Evolutionary conservation across 2,888 invertebrate genomes (phyloP), one percentile per base, ranked within the genome.

Genomic region (Rapana venosa): DNA sequence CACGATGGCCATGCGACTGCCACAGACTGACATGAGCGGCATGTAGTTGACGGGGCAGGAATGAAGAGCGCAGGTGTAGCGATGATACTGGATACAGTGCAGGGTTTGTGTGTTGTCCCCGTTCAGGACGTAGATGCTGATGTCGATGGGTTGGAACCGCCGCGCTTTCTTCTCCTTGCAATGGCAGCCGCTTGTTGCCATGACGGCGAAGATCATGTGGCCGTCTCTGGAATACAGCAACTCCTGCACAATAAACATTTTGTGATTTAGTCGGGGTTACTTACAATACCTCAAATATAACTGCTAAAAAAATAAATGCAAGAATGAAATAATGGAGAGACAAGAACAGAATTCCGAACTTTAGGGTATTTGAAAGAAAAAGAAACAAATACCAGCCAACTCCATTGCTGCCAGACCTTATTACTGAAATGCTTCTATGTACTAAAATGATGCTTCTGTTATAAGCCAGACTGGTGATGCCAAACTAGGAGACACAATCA

Each of bases 41-140:
- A 95, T 93, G 93, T 95, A 96, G 92, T 96, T 96, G 90, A 95
- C 92, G 5, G 95, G 95, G 89, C 96, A 96, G 32, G 94, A 93
- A 92, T 96, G 96, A 56, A 93, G 92, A 1, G 94, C 94, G 89
- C 96, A 96, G 11, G 95, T 94, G 91, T 94, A 96, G 17, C 96
- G 93, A 88, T 94, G 94, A 92, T 95, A 96, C 92, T 95, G 95
- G 22, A 96, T 94, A 91, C 96, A 96, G 92, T 95, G 95, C 30
- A 96, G 92, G 0, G 95, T 95, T 86, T 94, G 94, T 15, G 94
- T 93, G 13, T 94, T 94, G 91, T 96, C 95, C 2, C 94, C 94
- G 91, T 94, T 94, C 91, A 96, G 95, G 26, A 96, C 94, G 90
- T 95, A 96, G 61, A 96, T 94, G 89, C 95, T 95, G 89, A 95